Base-by-base conservation (phyloP, 1,140 invertebrate species). In the Anastrepha obliqua region DNA sequence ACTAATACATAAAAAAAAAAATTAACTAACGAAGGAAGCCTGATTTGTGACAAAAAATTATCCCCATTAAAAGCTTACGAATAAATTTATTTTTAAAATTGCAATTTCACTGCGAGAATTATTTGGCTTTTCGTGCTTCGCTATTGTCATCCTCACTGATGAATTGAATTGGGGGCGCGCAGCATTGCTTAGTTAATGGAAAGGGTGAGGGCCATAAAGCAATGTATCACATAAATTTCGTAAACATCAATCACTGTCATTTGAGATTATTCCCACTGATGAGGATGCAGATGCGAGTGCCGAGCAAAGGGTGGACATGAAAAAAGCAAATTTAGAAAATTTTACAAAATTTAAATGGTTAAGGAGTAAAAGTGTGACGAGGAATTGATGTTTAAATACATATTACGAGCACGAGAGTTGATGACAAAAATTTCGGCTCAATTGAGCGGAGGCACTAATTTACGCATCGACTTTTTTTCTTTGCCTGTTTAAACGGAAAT, bases 181-280 rank as follows among this genome's bases (percentile, higher is more conserved):
- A 55, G 51, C 51, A 11, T 55, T 7, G 7, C 13, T 7, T 55
- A 55, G 51, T 55, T 55, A 55, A 55, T 55, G 51, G 51, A 55
- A 55, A 55, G 51, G 51, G 51, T 55, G 51, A 55, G 51, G 51
- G 51, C 51, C 51, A 8, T 55, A 8, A 8, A 55, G 51, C 11
- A 55, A 55, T 55, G 51, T 55, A 55, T 55, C 85, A 81, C 74
- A 55, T 55, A 81, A 86, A 65, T 86, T 86, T 86, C 85, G 58
- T 65, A 60, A 60, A 62, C 85, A 86, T 86, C 85, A 86, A 86
- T 86, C 85, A 86, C 58, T 86, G 85, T 86, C 85, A 86, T 44
- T 65, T 59, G 85, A 86, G 85, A 86, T 86, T 60, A 62, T 86
- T 17, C 85, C 74, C 74, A 81, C 74, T 81, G 74, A 81, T 81